Evolutionary conservation across 2,113 vertebrate species (phyloP).

Genomic region (Gila orcuttii): DNA sequence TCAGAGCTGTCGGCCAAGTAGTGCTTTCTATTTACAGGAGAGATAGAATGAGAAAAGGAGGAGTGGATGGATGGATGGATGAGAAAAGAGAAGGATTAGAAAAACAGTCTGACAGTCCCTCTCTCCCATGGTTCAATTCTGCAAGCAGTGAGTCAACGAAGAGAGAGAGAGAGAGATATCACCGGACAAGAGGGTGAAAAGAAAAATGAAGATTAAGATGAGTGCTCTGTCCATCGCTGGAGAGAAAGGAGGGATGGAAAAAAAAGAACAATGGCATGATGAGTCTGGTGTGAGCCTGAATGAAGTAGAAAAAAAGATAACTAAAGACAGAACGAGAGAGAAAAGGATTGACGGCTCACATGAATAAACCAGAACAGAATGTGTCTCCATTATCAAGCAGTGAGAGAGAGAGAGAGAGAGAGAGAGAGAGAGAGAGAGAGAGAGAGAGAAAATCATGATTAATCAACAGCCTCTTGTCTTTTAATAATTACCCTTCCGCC

Average conservation of each 20-base stretch:
- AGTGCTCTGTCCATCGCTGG: conserved; percentile 50
- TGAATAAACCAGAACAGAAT: conserved; percentile 56
- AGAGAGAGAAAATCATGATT: conserved; percentile 76
- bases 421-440: conserved; percentile 71
- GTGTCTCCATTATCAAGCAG: conserved; percentile 55
- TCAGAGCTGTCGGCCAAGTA: conserved; percentile 32
- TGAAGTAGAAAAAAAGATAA: conserved; percentile 51
- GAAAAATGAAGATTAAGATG: conserved; percentile 60
- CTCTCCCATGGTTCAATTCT: conserved; percentile 68
- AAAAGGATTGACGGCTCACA: conserved; percentile 59
- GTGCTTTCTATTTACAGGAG: conserved; percentile 36
- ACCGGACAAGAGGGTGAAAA: conserved; percentile 30
- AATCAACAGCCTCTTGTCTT: conserved; percentile 67
- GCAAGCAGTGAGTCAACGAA: conserved; percentile 60
- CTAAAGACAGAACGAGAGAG: conserved; percentile 52
- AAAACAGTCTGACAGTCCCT: conserved; percentile 63
- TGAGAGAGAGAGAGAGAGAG: conserved; percentile 70
- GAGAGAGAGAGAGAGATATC: conserved; percentile 36
- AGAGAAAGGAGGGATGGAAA: conserved; percentile 38
- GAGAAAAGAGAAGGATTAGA: conserved; percentile 61
- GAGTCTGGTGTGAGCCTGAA: conserved; percentile 59
- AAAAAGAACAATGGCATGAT: conserved; percentile 37
- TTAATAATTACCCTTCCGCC: conserved; percentile 58
- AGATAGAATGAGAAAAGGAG: conserved; percentile 28
- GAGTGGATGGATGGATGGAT: conserved; percentile 46